phyloP scores from a whole-genome alignment of 2,888 invertebrate species.

The Cheilosia soror region DNA sequence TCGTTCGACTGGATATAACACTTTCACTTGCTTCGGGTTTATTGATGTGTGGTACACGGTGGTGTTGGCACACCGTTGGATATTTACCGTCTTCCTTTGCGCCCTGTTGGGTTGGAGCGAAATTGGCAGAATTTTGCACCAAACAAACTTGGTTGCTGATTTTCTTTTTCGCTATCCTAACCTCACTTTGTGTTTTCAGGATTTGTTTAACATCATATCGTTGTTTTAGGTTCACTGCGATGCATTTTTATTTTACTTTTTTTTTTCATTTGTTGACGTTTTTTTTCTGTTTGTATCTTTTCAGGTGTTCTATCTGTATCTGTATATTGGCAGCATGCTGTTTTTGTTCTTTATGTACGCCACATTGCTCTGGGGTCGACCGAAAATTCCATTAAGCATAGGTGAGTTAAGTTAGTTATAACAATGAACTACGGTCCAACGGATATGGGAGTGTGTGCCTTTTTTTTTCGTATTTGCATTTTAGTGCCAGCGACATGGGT shows the following conservation, averaged over 20 bases:
- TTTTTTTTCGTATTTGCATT: neutral
- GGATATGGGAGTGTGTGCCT: neutral
- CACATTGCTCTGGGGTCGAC: slow-evolving; percentile 88
- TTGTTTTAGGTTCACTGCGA: slow-evolving; percentile 2
- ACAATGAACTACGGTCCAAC: slow-evolving; percentile 27
- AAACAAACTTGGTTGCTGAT: neutral
- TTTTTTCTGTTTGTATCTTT: slow-evolving; percentile 69
- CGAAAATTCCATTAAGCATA: slow-evolving; percentile 85
- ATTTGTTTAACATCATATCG: neutral
- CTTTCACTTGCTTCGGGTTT: slow-evolving; percentile 69
- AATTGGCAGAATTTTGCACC: slow-evolving; percentile 46
- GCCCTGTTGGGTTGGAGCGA: slow-evolving; percentile 3
- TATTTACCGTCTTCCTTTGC: slow-evolving; percentile 37
- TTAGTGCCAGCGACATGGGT: slow-evolving; percentile 15
- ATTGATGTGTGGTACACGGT: slow-evolving; percentile 40
- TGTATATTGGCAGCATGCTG: slow-evolving; percentile 93
- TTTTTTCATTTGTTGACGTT: slow-evolving; percentile 43
- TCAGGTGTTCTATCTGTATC: slow-evolving; percentile 93
- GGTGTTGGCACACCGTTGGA: slow-evolving; percentile 41
- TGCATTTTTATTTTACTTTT: neutral
- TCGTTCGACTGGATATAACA: slow-evolving; percentile 73
- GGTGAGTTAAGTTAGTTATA: slow-evolving; percentile 84
- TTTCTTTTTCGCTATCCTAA: slow-evolving; percentile 1
- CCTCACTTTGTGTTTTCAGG: slow-evolving; percentile 2
- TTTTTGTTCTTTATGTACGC: slow-evolving; percentile 93